These are phyloP conservation scores for Andrena cerasifolii DNA, from an alignment of 1,140 invertebrate genomes.

Conservation along the genomic window DNA sequence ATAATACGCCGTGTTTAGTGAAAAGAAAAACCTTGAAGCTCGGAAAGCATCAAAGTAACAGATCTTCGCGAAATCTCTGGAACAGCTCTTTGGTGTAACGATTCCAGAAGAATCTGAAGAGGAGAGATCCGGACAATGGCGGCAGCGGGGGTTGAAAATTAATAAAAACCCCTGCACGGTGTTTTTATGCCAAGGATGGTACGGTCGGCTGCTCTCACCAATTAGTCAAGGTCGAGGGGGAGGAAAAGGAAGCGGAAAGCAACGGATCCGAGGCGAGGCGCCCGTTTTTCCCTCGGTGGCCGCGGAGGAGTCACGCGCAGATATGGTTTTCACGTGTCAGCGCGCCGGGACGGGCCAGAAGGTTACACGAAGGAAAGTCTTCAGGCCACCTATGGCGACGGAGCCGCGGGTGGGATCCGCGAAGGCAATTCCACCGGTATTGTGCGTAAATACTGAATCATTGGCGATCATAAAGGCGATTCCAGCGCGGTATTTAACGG, in stretches of 20 bases:
- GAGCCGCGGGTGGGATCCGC: constrained; percentile 65
- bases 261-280: background rate
- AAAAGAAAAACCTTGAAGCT: too few species aligned
- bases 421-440: constrained; percentile 75
- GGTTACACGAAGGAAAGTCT: constrained; percentile 38
- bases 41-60: too few species aligned
- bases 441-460: constrained; percentile 79
- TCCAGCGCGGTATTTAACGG: constrained; percentile 74
- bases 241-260: constrained; percentile 32
- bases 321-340: constrained; percentile 67
- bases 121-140: background rate
- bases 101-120: background rate
- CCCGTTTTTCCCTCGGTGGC: background rate
- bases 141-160: background rate
- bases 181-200: background rate
- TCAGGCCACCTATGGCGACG: constrained; percentile 69
- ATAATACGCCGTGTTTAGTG: too few species aligned
- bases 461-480: constrained; percentile 58
- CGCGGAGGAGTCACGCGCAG: constrained; percentile 12
- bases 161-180: background rate
- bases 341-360: constrained; percentile 20
- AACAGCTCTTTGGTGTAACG: background rate
- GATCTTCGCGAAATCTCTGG: too few species aligned
- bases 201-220: constrained; percentile 1
- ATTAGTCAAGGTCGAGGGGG: constrained; percentile 46